A percentile compares a stretch with the other conserved stretches of the same genome.
These are phyloP conservation scores for Caenorhabditis inopinata DNA, from an alignment of 1,140 invertebrate genomes.

Conservation along the genomic window DNA sequence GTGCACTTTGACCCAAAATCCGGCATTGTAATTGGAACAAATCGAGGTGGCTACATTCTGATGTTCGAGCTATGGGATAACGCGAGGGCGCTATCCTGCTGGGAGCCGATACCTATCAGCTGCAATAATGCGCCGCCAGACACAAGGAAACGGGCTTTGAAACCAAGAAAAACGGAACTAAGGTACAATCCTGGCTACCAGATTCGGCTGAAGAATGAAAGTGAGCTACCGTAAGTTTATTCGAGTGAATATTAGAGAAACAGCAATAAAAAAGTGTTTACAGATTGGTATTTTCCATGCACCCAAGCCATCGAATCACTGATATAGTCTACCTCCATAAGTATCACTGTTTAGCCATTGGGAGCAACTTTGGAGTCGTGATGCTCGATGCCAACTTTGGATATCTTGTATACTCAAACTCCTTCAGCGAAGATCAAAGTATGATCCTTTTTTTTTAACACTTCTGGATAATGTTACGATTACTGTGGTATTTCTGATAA, in stretches of 20 bases:
- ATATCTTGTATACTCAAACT: neutral
- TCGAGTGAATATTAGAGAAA: too few relatives aligned
- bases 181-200: neutral
- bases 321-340: neutral
- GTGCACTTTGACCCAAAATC: neutral
- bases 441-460: too few relatives aligned
- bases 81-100: neutral
- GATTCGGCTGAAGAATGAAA: neutral
- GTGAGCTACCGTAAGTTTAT: neutral
- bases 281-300: neutral
- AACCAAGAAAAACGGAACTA: neutral
- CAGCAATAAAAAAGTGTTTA: too few relatives aligned
- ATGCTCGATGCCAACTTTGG: neutral
- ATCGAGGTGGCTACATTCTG: neutral
- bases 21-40: neutral
- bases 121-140: slow-evolving; percentile 1
- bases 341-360: neutral
- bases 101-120: neutral
- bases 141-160: neutral
- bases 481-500: too few relatives aligned
- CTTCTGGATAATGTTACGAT: too few relatives aligned
- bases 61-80: neutral
- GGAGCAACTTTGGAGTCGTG: neutral
- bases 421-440: neutral
- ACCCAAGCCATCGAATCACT: slow-evolving; percentile 6